Percentiles rank a stretch among this genome's conserved stretches.
Conservation (phyloP, 2,113 vertebrate species). For the Erythrolamprus reginae region DNA sequence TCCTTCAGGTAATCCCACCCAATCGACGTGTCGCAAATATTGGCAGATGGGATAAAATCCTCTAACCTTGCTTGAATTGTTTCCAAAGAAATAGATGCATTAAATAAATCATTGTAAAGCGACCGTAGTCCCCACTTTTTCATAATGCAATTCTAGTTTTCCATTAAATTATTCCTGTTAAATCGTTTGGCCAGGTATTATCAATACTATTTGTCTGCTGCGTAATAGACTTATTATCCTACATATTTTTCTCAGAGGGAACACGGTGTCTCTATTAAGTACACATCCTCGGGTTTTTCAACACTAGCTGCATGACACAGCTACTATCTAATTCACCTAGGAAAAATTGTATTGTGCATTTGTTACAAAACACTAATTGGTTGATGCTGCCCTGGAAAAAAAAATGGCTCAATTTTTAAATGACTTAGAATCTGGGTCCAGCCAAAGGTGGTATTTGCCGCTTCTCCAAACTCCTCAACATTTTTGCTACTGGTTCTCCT, state of each 20-base stretch:
- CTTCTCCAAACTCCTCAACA: too few species aligned
- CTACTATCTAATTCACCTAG: slow-evolving; percentile 1
- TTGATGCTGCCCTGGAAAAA: not conserved
- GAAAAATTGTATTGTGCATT: slow-evolving; percentile 7
- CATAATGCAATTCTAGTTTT: not conserved
- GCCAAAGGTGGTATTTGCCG: too few species aligned
- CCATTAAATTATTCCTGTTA: not conserved
- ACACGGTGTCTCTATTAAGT: not conserved
- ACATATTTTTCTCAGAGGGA: not conserved
- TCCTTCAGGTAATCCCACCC: not conserved
- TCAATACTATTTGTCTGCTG: not conserved
- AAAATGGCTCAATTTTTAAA: not conserved
- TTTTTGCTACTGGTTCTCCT: too few species aligned
- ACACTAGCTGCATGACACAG: not conserved
- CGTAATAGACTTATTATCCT: not conserved
- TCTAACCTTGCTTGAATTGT: not conserved
- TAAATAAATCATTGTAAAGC: not conserved
- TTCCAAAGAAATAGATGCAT: not conserved
- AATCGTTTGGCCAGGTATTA: not conserved
- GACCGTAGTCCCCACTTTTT: not conserved
- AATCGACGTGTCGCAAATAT: not conserved
- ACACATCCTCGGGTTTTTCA: not conserved
- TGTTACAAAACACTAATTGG: not conserved
- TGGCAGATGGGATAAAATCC: not conserved
- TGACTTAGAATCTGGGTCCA: not conserved